These are phyloP conservation scores for Sula dactylatra DNA, from an alignment of 2,113 vertebrate species.

Conservation along the genomic window DNA sequence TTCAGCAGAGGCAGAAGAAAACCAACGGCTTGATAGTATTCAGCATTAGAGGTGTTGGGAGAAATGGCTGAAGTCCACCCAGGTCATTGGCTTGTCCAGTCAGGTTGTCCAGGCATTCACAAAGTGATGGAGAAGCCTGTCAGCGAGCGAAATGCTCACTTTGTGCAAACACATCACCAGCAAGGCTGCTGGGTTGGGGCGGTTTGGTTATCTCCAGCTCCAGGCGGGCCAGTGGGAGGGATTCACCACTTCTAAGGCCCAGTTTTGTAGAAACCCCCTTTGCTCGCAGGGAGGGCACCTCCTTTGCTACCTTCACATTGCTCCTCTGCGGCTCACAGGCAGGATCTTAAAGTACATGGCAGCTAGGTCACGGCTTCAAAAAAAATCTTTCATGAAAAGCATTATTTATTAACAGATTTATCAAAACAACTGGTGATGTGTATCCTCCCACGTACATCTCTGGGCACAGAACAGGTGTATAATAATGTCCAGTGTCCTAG, in stretches of 20 bases:
- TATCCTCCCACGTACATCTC: neutral
- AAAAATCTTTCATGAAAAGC: neutral
- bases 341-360: neutral
- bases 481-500: neutral
- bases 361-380: neutral
- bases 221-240: neutral
- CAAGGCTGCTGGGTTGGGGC: fast-evolving
- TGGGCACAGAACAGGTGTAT: neutral
- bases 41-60: neutral
- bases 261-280: neutral
- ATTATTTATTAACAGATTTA: neutral
- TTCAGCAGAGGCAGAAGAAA: neutral
- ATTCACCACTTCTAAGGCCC: neutral
- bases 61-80: neutral
- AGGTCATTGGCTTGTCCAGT: neutral
- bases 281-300: neutral
- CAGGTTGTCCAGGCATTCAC: neutral
- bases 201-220: neutral
- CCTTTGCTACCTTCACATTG: neutral
- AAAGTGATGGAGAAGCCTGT: neutral
- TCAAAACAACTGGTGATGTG: neutral
- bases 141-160: neutral
- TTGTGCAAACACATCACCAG: neutral
- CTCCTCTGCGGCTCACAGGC: neutral
- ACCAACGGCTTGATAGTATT: neutral